These are phyloP conservation scores for Rhinatrema bivittatum DNA, from an alignment of 2,797 vertebrate genomes.

Conservation along the genomic window DNA sequence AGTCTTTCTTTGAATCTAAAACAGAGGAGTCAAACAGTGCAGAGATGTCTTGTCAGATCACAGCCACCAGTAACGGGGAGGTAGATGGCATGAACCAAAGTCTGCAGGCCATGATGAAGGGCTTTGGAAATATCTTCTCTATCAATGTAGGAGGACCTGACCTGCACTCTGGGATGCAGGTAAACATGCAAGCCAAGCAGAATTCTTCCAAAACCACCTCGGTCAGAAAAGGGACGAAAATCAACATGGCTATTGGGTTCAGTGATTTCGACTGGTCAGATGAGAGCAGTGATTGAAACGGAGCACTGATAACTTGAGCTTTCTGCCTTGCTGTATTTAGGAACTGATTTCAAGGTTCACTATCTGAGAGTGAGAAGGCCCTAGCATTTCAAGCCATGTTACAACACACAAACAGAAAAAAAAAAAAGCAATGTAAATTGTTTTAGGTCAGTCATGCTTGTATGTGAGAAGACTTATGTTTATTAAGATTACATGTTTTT, in stretches of 20 bases:
- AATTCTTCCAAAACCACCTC: constrained; percentile 95
- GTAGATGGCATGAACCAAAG: constrained; percentile 75
- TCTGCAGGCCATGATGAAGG: constrained; percentile 81
- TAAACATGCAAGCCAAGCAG: constrained; percentile 95
- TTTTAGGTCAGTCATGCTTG: constrained; percentile 38
- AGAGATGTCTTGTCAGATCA: constrained; percentile 88
- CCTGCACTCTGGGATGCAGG: constrained; percentile 88
- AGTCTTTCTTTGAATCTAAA: constrained; percentile 89
- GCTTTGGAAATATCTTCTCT: constrained; percentile 82
- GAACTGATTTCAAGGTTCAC: constrained; percentile 15
- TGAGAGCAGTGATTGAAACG: constrained; percentile 60
- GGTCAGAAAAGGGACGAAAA: constrained; percentile 86
- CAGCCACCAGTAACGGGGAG: constrained; percentile 76
- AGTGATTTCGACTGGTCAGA: constrained; percentile 88
- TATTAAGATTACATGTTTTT: constrained; percentile 30
- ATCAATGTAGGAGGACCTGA: constrained; percentile 74
- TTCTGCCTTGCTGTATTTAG: neutral
- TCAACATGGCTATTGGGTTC: constrained; percentile 88
- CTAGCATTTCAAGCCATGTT: constrained; percentile 47
- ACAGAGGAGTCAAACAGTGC: constrained; percentile 87
- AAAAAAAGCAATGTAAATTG: constrained; percentile 10
- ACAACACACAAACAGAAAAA: constrained; percentile 39
- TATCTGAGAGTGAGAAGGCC: constrained; percentile 36
- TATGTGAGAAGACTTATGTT: constrained; percentile 28
- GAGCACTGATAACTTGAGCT: constrained; percentile 16